Percentiles rank a stretch among this genome's conserved stretches.
Conservation (phyloP, 2,113 vertebrate species). For the Plotosus lineatus region DNA sequence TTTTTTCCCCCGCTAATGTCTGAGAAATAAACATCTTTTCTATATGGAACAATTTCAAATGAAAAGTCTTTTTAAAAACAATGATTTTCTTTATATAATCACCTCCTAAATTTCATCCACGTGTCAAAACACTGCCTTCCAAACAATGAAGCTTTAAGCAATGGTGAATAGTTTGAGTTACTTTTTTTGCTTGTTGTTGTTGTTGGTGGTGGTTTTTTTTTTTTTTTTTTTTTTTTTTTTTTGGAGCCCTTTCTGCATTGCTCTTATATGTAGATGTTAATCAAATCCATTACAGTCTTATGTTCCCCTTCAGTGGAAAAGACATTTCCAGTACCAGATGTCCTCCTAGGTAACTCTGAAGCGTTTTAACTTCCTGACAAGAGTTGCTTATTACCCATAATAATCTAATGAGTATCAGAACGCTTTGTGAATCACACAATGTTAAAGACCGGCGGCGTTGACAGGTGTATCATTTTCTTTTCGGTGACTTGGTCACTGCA, state of each 20-base stretch:
- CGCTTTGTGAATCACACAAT: constrained; percentile 45
- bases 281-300: neutral
- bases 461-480: constrained; percentile 26
- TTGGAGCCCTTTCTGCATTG: neutral
- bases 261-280: neutral
- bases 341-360: constrained; percentile 50
- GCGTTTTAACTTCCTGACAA: constrained; percentile 24
- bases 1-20: too few species aligned
- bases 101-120: constrained; percentile 55
- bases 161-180: constrained; percentile 42
- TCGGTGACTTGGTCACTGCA: constrained; percentile 16
- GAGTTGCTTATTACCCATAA: constrained; percentile 15
- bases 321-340: constrained; percentile 43
- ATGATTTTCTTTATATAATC: constrained; percentile 50
- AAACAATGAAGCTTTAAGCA: constrained; percentile 65
- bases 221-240: constrained; percentile 29
- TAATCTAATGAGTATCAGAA: constrained; percentile 16
- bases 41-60: constrained; percentile 37
- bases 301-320: constrained; percentile 46
- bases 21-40: neutral
- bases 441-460: constrained; percentile 48
- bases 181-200: neutral
- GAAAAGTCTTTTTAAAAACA: constrained; percentile 50
- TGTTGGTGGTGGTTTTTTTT: too few species aligned
- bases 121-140: constrained; percentile 68